Conservation (phyloP, 64 coral and sea anemone genomes). For the Montipora capricornis region DNA sequence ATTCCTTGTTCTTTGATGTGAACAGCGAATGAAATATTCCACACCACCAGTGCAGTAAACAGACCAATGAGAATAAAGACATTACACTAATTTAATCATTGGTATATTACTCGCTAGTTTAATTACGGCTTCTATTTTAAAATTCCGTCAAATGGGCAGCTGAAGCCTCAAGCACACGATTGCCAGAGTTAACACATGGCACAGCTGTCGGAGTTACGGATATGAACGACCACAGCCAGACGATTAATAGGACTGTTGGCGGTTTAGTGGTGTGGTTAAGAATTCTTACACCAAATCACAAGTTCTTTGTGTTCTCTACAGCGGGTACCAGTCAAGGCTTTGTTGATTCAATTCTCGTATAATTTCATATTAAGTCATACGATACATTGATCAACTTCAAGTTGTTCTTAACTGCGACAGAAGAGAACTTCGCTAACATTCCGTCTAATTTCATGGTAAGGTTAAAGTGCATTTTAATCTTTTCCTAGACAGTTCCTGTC, state of each 20-base stretch:
- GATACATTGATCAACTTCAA: background rate
- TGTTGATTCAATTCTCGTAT: slow-evolving; percentile 28
- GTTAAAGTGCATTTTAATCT: background rate
- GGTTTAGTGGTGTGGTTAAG: slow-evolving; percentile 18
- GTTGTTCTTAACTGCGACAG: background rate
- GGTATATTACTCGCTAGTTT: too few species aligned
- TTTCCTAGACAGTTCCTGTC: background rate
- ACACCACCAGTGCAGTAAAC: too few species aligned
- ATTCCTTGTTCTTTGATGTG: too few species aligned
- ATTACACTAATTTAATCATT: too few species aligned
- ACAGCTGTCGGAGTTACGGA: background rate
- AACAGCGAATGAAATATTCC: too few species aligned
- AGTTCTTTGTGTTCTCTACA: background rate
- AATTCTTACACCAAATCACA: slow-evolving; percentile 54
- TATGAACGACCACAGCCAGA: too few species aligned
- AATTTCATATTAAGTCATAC: slow-evolving; percentile 42
- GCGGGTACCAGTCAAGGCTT: slow-evolving; percentile 32
- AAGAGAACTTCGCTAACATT: background rate
- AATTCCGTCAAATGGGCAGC: too few species aligned
- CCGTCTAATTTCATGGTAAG: background rate
- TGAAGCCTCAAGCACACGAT: too few species aligned
- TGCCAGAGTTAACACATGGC: background rate
- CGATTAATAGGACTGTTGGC: too few species aligned
- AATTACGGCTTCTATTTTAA: too few species aligned
- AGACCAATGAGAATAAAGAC: too few species aligned